phyloP scores from a whole-genome alignment of 2,888 invertebrate species.

The Pristionchus japonicus region DNA sequence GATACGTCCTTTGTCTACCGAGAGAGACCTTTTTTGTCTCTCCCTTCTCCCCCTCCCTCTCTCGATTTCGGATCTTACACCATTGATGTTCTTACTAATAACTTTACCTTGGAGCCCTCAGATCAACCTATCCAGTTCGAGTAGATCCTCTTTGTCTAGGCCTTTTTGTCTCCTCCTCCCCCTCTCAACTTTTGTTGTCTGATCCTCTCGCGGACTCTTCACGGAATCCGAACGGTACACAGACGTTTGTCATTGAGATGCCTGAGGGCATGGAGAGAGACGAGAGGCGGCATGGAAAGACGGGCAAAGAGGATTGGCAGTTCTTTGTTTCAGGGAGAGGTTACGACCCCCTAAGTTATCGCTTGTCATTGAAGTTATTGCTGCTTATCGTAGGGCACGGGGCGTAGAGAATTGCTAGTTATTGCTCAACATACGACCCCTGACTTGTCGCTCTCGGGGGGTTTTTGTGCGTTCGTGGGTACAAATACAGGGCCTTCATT shows the following conservation, averaged over 20 bases:
- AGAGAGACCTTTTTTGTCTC: too few relatives aligned
- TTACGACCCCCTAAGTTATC: neutral
- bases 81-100: too few relatives aligned
- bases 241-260: neutral
- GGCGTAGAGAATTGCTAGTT: too few relatives aligned
- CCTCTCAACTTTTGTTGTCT: constrained; percentile 18
- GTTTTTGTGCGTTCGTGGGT: too few relatives aligned
- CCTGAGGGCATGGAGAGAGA: neutral
- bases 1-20: too few relatives aligned
- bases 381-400: too few relatives aligned
- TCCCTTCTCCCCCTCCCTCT: too few relatives aligned
- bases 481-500: too few relatives aligned
- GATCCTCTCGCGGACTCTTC: neutral
- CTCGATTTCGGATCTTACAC: too few relatives aligned
- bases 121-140: neutral
- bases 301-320: neutral
- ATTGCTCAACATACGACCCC: too few relatives aligned
- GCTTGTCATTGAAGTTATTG: neutral
- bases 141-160: neutral
- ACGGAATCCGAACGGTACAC: constrained; percentile 8
- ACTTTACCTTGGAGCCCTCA: too few relatives aligned
- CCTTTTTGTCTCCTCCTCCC: neutral
- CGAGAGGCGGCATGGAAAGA: neutral
- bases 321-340: neutral
- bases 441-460: too few relatives aligned